Base-by-base conservation (phyloP, 1,140 invertebrate species). In the Diabrotica undecimpunctata region DNA sequence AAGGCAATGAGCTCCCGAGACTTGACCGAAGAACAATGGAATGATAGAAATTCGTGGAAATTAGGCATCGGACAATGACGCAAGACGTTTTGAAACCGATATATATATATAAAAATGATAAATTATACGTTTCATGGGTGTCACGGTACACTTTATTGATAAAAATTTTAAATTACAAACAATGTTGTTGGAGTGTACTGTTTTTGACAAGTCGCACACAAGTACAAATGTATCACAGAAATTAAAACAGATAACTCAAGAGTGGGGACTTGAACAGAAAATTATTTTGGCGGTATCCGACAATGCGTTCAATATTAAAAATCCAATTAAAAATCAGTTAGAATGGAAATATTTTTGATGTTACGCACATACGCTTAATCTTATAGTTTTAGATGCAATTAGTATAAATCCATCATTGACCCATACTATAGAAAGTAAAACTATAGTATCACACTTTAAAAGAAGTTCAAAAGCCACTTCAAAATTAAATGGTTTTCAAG, bases 301-400 rank as follows among this genome's bases (percentile, higher is more conserved):
- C 54, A 69, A 69, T 60, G 64, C 64, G 12, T 7, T 54, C 8
- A 69, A 69, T 51, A 69, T 66, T 7, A 66, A 57, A 35, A 68
- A 58, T 62, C 55, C 65, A 38, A 54, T 66, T 35, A 62, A 39
- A 50, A 65, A 66, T 35, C 55, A 56, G 25, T 51, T 69, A 7
- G 13, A 13, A 5, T 35, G 53, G 12, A 66, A 59, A 50, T 58
- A 69, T 67, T 67, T 67, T 64, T 50, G 61, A 38, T 67, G 66
- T 36, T 64, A 64, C 61, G 66, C 66, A 5, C 66, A 67, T 37
- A 67, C 61, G 5, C 54, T 60, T 9, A 67, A 67, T 56, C 54
- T 64, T 5, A 64, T 64, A 55, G 62, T 36, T 50, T 39, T 13
- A 41, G 58, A 67, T 60, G 12, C 62, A 5, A 35, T 67, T 25